Base-by-base conservation (phyloP, 2,113 vertebrate species). In the Eleginops maclovinus region DNA sequence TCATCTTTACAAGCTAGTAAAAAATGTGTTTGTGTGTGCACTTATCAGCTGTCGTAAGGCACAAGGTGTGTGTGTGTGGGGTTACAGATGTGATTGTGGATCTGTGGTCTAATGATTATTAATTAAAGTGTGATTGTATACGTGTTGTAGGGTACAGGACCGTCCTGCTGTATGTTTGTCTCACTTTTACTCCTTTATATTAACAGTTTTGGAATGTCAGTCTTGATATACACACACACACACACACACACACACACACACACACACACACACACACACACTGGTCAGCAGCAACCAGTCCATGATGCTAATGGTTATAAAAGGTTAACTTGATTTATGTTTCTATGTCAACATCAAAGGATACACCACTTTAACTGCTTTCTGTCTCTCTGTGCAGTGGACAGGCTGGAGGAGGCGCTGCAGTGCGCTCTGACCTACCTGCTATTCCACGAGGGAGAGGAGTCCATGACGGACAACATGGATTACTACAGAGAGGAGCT, bases 351-450 rank as follows among this genome's bases (percentile, higher is more conserved):
- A 59, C 22, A 7, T 9, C 7, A 47, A 50, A 14, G 36, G 14
- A 9, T 36, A 67, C 77, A 71, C 54, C 2, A 3, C 22, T 82
- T 8, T 5, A 13, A 2, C 15, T 59, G 4, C n/a, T 76, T 17
- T 72, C 22, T 60, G 13, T 72, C n/a, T 86, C n/a, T 81, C 16
- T 71, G 22, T 75, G 41, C 86, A 99, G 98, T 94, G 0, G 93
- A 94, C 12, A 88, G 93, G 65, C 90, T 96, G 0, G 28, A 94
- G 50, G 96, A 96, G 86, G 97, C 97, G 0, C 75, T 99, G 78
- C 93, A 94, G 84, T 97, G 96, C 63, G 94, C 96, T 62, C 94
- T 93, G 77, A 94, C 96, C 55, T 99, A 98, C 87, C 94, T 99
- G 49, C 91, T 99, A 0, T 96, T 98, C 89, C 97, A 97, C 44